These are phyloP conservation scores for Platyura marginata DNA, from an alignment of 1,140 invertebrate genomes.

Conservation along the genomic window DNA sequence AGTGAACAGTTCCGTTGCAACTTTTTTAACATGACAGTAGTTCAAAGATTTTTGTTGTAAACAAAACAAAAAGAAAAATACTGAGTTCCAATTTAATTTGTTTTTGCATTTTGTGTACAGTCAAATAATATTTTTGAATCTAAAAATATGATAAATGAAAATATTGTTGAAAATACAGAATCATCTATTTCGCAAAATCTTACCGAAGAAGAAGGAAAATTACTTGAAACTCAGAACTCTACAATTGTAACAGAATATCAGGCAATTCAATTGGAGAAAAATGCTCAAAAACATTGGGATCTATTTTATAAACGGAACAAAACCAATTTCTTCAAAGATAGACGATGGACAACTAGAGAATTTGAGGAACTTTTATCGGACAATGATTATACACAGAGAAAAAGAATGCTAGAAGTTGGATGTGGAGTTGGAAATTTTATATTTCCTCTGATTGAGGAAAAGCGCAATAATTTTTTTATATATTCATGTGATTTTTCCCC, in stretches of 20 bases:
- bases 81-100: too few species aligned
- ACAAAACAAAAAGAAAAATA: too few species aligned
- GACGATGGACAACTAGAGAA: slow-evolving; percentile 93
- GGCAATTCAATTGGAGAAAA: slow-evolving; percentile 61
- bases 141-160: too few species aligned
- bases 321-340: slow-evolving; percentile 85
- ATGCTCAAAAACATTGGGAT: slow-evolving; percentile 92
- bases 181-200: too few species aligned
- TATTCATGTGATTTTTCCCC: slow-evolving; percentile 91
- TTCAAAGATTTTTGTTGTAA: too few species aligned
- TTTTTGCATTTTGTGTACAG: too few species aligned
- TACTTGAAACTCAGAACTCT: slow-evolving; percentile 44
- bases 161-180: too few species aligned
- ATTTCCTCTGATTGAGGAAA: slow-evolving; percentile 77
- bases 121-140: too few species aligned
- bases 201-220: slow-evolving; percentile 35
- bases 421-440: slow-evolving; percentile 97
- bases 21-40: too few species aligned
- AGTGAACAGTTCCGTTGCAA: too few species aligned
- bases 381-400: slow-evolving; percentile 16
- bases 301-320: slow-evolving; percentile 93
- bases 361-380: slow-evolving; percentile 67
- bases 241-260: slow-evolving; percentile 57
- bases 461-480: slow-evolving; percentile 45
- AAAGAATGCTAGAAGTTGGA: slow-evolving; percentile 67